Evolutionary conservation across 1,140 invertebrate species (phyloP).

Genomic region (Eulimnadia texana): DNA sequence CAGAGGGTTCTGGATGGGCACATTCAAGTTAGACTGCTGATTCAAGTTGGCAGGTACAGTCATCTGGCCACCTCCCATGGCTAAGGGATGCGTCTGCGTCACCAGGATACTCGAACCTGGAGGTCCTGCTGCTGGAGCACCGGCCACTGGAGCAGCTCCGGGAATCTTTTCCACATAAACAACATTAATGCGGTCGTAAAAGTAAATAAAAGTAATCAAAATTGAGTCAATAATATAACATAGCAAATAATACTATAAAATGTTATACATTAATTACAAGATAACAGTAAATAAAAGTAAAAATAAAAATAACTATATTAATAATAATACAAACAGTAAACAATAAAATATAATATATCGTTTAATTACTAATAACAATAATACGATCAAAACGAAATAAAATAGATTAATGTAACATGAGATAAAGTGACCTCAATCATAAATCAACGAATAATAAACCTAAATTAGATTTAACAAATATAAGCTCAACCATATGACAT

Average conservation of each 20-base stretch:
- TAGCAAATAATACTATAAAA: background rate
- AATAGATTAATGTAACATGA: no score
- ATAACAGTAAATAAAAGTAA: no score
- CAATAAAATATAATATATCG: no score
- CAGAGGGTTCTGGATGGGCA: constrained; percentile 30
- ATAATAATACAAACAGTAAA: no score
- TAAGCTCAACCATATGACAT: no score
- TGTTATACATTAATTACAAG: no score
- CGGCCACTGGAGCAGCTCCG: constrained; percentile 13
- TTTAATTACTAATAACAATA: no score
- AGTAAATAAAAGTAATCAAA: background rate
- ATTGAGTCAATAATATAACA: constrained; percentile 7
- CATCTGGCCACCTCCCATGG: constrained; percentile 45
- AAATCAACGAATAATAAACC: no score
- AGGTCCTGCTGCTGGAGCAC: constrained; percentile 5
- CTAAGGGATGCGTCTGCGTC: constrained; percentile 42
- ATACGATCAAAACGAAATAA: no score
- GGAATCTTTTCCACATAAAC: constrained; percentile 10
- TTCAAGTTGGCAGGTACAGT: constrained; percentile 23
- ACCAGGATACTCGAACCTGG: constrained; percentile 33
- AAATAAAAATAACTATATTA: no score
- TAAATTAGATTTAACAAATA: no score
- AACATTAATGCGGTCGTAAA: background rate
- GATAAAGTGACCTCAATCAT: no score
- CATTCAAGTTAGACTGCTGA: constrained; percentile 33